These are phyloP conservation scores for Chaetodon auriga DNA, from an alignment of 2,113 vertebrate species.

Conservation along the genomic window DNA sequence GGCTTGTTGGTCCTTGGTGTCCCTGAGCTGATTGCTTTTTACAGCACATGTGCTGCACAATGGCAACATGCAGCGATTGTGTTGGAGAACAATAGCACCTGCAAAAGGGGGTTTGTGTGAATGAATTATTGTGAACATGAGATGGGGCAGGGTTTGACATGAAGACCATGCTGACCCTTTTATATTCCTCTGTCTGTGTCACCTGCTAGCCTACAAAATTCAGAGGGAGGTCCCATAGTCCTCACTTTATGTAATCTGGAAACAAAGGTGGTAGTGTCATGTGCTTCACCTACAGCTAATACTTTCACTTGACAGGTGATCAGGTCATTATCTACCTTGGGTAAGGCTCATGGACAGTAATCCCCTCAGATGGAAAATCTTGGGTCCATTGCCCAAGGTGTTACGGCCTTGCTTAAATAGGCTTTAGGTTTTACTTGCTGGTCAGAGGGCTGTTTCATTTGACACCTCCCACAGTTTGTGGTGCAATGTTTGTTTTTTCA, in stretches of 20 bases:
- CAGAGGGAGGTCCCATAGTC: neutral
- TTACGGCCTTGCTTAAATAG: constrained; percentile 54
- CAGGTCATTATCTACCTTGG: constrained; percentile 52
- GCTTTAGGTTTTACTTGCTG: constrained; percentile 59
- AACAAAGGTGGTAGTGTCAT: constrained; percentile 53
- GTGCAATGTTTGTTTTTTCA: constrained; percentile 76
- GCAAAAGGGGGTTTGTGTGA: neutral
- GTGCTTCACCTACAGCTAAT: constrained; percentile 43
- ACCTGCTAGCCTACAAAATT: constrained; percentile 15
- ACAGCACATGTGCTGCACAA: neutral
- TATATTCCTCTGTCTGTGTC: neutral
- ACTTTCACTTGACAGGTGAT: constrained; percentile 65
- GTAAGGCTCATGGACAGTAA: constrained; percentile 31
- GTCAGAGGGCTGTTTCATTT: constrained; percentile 60
- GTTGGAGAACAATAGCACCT: neutral
- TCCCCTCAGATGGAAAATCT: constrained; percentile 49
- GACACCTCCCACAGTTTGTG: constrained; percentile 68
- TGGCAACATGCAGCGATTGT: neutral
- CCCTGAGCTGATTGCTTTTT: neutral
- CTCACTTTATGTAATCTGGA: neutral
- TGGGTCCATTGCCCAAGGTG: constrained; percentile 50
- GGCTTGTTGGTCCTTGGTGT: neutral
- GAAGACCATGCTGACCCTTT: neutral
- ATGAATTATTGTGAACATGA: neutral
- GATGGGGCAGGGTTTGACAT: constrained; percentile 4